Base-by-base conservation (phyloP, 2,113 vertebrate species). In the Globicephala melas region DNA sequence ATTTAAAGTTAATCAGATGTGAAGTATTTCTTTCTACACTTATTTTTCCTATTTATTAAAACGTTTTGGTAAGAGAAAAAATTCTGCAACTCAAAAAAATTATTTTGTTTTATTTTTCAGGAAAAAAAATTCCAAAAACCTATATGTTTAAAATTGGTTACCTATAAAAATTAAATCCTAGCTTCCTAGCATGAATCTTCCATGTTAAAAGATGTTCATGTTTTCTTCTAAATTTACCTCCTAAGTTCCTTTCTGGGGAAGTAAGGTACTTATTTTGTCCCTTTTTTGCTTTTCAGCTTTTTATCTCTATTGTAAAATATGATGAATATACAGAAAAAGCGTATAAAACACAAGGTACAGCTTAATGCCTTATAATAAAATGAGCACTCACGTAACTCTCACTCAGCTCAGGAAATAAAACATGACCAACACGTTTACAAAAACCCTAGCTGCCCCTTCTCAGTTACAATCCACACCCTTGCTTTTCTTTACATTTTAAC, bases 181-280 rank as follows among this genome's bases (percentile, higher is more conserved):
- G 1, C 33, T 92, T 94, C 23, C 62, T 74, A 62, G 14, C 11
- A 15, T 18, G 31, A 38, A 36, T 25, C 21, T 67, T 88, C 44
- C 31, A 53, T 33, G 1, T 50, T n/a, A n/a, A 41, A 25, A 67
- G 2, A 91, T 50, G 2, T 13, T 79, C 8, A 3, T 53, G 12
- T 67, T 81, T 96, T 90, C 60, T 86, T 92, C 53, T 90, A 44
- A 90, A 60, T 38, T 91, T 83, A 44, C 23, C n/a, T 71, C 38
- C 2, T 41, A 62, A 33, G 26, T 74, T 38, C 58, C 5, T 38
- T 91, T 5, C 68, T 3, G 7, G 44, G 15, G 14, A 82, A 83
- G n/a, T 38, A 41, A 91, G 20, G 2, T 91, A 95, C 62, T 76
- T 83, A 44, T 77, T 84, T 47, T 77, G 5, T 44, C 3, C 6